Evolutionary conservation across 2,113 vertebrate genomes (phyloP).

Genomic region (Eonycteris spelaea): DNA sequence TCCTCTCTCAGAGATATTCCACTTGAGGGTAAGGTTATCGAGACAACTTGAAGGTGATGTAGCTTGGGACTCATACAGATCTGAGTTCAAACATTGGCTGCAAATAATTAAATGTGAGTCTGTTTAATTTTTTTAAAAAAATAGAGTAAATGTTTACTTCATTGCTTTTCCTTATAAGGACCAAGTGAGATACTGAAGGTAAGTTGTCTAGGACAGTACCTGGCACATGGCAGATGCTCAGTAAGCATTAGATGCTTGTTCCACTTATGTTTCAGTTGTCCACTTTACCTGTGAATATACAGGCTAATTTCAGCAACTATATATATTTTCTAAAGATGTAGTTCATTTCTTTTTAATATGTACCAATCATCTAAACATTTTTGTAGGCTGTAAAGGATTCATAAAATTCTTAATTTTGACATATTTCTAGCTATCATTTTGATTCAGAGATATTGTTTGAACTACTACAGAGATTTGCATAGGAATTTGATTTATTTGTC

Average conservation of each 20-base stretch:
- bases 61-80: neutral
- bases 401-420: constrained; percentile 54
- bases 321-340: constrained; percentile 35
- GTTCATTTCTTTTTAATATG: constrained; percentile 37
- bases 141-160: neutral
- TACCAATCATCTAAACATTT: constrained; percentile 6
- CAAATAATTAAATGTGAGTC: neutral
- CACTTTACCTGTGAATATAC: neutral
- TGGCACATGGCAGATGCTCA: neutral
- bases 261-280: neutral
- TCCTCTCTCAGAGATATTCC: neutral
- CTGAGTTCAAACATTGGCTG: neutral
- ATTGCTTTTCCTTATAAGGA: neutral
- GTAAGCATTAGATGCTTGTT: neutral
- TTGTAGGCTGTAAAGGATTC: constrained; percentile 25
- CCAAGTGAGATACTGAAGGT: neutral
- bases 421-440: constrained; percentile 63
- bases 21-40: neutral
- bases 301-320: neutral
- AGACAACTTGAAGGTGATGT: neutral
- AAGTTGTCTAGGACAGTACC: neutral
- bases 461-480: constrained; percentile 40
- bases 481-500: constrained; percentile 67
- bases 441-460: constrained; percentile 56
- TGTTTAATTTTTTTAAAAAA: constrained; percentile 2